Evolutionary conservation across 2,113 vertebrate genomes (phyloP).

Genomic region (Stegostoma tigrinum): DNA sequence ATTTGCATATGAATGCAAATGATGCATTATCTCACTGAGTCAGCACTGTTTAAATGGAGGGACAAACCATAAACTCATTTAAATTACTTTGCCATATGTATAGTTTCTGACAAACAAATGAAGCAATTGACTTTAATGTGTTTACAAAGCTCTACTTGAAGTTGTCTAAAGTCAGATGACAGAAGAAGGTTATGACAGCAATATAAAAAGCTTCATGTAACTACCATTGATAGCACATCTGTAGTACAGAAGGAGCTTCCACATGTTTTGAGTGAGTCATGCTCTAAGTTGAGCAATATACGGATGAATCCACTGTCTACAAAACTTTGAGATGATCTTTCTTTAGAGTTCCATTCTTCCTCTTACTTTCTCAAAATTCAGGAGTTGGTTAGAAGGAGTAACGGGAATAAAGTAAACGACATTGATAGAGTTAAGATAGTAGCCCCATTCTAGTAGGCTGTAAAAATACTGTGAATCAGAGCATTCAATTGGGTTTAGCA

Average conservation of each 20-base stretch:
- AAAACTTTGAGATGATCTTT: not conserved
- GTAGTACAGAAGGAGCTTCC: not conserved
- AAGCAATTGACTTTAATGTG: not conserved
- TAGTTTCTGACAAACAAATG: not conserved
- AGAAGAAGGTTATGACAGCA: not conserved
- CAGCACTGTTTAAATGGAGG: not conserved
- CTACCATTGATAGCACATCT: not conserved
- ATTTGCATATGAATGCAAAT: not conserved
- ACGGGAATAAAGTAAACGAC: not conserved
- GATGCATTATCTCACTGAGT: not conserved
- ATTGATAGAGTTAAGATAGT: slow-evolving; percentile 5
- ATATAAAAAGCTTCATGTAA: not conserved
- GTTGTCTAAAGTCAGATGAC: not conserved
- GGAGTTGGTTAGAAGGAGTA: not conserved
- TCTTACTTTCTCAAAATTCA: not conserved
- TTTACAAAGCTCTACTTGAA: not conserved
- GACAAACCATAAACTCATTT: not conserved
- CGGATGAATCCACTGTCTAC: not conserved
- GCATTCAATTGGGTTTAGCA: slow-evolving; percentile 7
- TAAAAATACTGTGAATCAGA: not conserved
- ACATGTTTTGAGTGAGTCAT: not conserved
- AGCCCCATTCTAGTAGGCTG: not conserved
- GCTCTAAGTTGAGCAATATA: not conserved
- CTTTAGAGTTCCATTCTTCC: not conserved
- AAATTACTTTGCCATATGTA: not conserved